Evolutionary conservation across 2,888 invertebrate species (phyloP).

Genomic region (Hydrotaea diabolus): DNA sequence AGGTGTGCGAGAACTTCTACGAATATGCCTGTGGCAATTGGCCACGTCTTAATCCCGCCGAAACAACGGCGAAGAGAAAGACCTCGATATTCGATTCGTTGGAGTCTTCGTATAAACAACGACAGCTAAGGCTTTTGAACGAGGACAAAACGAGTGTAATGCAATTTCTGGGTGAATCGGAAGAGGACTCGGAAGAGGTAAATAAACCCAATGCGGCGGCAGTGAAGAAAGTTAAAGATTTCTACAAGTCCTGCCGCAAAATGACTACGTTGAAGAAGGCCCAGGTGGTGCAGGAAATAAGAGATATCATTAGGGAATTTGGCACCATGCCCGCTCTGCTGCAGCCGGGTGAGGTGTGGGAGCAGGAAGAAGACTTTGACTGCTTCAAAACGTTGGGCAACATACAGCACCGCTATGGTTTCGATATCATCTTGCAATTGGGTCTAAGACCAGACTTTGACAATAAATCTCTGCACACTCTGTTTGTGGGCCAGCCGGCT

Average conservation of each 20-base stretch:
- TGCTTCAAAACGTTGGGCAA: slow-evolving; percentile 74
- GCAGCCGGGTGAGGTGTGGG: slow-evolving; percentile 62
- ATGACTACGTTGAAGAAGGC: slow-evolving; percentile 61
- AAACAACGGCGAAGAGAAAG: slow-evolving; percentile 70
- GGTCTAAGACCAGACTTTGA: slow-evolving; percentile 69
- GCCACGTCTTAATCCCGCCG: slow-evolving; percentile 75
- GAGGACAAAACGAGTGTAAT: slow-evolving; percentile 57
- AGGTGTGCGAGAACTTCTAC: slow-evolving; percentile 77
- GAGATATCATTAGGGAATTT: slow-evolving; percentile 72
- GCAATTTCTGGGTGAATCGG: slow-evolving; percentile 61
- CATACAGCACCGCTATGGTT: slow-evolving; percentile 74
- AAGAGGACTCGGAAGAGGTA: slow-evolving; percentile 58
- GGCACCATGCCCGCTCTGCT: slow-evolving; percentile 75
- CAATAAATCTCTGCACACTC: slow-evolving; percentile 66
- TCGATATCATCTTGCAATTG: slow-evolving; percentile 75
- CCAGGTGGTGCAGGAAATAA: slow-evolving; percentile 68
- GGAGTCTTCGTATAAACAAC: slow-evolving; percentile 72
- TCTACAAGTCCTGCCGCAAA: slow-evolving; percentile 75
- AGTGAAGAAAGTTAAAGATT: slow-evolving; percentile 73
- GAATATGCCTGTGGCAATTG: slow-evolving; percentile 77
- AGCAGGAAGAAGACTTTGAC: slow-evolving; percentile 71
- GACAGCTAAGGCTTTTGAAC: slow-evolving; percentile 72
- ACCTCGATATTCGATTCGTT: slow-evolving; percentile 73
- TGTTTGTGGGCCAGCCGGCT: slow-evolving; percentile 76
- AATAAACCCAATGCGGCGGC: slow-evolving; percentile 48